Conservation (phyloP, 2,888 invertebrate species). For the Nomada ferruginata region DNA sequence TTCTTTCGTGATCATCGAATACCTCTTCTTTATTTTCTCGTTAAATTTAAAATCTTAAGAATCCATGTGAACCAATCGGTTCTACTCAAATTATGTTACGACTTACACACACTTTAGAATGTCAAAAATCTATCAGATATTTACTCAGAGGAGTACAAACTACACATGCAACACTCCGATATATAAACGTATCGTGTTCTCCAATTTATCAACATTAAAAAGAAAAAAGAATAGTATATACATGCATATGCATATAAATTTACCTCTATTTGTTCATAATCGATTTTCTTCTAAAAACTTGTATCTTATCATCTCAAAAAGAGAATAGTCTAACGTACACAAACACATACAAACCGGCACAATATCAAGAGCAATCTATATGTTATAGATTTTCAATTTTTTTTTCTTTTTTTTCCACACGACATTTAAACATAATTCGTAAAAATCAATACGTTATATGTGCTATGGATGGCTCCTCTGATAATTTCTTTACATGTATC, state of each 20-base stretch:
- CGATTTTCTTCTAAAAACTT: slow-evolving; percentile 12
- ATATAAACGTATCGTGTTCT: slow-evolving; percentile 16
- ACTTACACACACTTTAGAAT: slow-evolving; percentile 18
- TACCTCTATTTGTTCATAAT: slow-evolving; percentile 43
- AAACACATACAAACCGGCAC: slow-evolving; percentile 47
- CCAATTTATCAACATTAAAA: slow-evolving; percentile 21
- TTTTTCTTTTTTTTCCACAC: neutral
- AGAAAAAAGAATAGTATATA: slow-evolving; percentile 73
- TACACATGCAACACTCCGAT: slow-evolving; percentile 36
- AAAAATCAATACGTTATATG: slow-evolving; percentile 15
- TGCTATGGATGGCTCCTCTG: slow-evolving; percentile 29
- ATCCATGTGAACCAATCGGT: slow-evolving; percentile 71
- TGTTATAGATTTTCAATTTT: neutral
- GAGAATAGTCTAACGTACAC: slow-evolving; percentile 48
- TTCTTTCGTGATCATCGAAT: slow-evolving; percentile 48
- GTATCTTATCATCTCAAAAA: slow-evolving; percentile 22
- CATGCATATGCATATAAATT: slow-evolving; percentile 73
- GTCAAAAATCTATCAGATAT: slow-evolving; percentile 9
- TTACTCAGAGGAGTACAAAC: slow-evolving; percentile 40
- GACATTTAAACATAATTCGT: slow-evolving; percentile 25
- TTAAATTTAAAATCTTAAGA: slow-evolving; percentile 74
- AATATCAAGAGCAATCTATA: slow-evolving; percentile 18
- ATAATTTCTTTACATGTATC: slow-evolving; percentile 30
- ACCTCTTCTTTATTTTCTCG: slow-evolving; percentile 42
- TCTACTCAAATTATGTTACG: slow-evolving; percentile 26